Evolutionary conservation across 53 echinoderm and acorn worm species (phyloP), one percentile per base, ranked within the genome.

Genomic region (Actinopyga echinites): DNA sequence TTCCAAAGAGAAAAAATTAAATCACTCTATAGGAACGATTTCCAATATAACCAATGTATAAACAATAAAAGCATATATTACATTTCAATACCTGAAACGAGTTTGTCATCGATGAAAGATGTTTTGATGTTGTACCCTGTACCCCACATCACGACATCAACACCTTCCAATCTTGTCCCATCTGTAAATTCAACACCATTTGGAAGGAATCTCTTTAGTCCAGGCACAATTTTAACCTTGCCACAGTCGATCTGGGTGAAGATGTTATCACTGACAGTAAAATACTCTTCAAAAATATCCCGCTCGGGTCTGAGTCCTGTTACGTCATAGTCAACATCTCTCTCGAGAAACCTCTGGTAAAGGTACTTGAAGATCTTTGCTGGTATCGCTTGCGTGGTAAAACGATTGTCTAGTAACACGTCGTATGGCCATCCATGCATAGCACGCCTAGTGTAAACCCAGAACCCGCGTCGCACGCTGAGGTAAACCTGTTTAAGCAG

Each of bases 101-200:
- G 10, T 29, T 62, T 12, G 5, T 62, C 62, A 23, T 62, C 62
- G 62, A 62, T 62, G 28, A 11, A 62, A 6, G 28, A 23, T 11
- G 62, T 62, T 62, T 62, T 62, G 28, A 62, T 23, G 62, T 62
- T 62, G 62, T 62, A 62, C 8, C 62, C 62, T 29, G 62, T 62
- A 26, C 26, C 62, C 26, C 26, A 26, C 10, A 62, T 30, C 28
- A 62, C 62, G 10, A 62, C 30, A 13, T 62, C 62, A 26, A 62
- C 5, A 30, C 22, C 62, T 62, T 62, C 62, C 62, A 62, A 25
- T 12, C 30, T 62, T 30, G 62, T 62, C 62, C 62, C 62, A 8
- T 62, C 62, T 62, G 26, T 62, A 30, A 62, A 30, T 62, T 62
- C 62, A 30, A 62, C 62, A 62, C 62, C 62, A 11, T 26, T 62